Evolutionary conservation across 2,113 vertebrate genomes (phyloP).

Genomic region (Vulpes ferrilata): DNA sequence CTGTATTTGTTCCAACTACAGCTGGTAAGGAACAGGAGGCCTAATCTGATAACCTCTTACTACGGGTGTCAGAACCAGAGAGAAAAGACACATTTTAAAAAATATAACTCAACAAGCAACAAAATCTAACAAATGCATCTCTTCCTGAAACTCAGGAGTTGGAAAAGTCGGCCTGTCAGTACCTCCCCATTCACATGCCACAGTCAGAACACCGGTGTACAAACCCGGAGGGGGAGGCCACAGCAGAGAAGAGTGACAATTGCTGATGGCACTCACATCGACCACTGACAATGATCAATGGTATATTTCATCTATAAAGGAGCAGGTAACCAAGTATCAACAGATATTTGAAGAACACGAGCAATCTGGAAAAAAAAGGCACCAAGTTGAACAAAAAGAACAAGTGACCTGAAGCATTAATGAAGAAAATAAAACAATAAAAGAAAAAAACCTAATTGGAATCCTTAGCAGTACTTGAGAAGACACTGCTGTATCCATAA

Average conservation of each 20-base stretch:
- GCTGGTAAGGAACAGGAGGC: not conserved
- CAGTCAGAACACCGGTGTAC: not conserved
- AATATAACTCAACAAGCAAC: not conserved
- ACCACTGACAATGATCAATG: not conserved
- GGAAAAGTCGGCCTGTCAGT: not conserved
- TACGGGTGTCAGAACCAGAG: not conserved
- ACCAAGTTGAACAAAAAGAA: not conserved
- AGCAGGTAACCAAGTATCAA: not conserved
- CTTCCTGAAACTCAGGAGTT: not conserved
- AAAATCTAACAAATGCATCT: not conserved
- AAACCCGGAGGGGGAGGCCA: not conserved
- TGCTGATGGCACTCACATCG: not conserved
- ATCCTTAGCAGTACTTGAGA: slow-evolving; percentile 9
- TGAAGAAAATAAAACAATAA: not conserved
- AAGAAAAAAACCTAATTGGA: not conserved
- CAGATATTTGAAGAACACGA: slow-evolving; percentile 1
- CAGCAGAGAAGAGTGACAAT: not conserved
- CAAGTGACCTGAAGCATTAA: not conserved
- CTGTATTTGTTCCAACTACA: not conserved
- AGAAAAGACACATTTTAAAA: not conserved
- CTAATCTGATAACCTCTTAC: not conserved
- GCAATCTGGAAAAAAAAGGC: not conserved
- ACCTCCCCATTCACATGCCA: not conserved
- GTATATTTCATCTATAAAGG: not conserved
- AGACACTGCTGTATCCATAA: not conserved